Evolutionary conservation across 2,888 invertebrate species (phyloP).

Genomic region (Lasius fuliginosus): DNA sequence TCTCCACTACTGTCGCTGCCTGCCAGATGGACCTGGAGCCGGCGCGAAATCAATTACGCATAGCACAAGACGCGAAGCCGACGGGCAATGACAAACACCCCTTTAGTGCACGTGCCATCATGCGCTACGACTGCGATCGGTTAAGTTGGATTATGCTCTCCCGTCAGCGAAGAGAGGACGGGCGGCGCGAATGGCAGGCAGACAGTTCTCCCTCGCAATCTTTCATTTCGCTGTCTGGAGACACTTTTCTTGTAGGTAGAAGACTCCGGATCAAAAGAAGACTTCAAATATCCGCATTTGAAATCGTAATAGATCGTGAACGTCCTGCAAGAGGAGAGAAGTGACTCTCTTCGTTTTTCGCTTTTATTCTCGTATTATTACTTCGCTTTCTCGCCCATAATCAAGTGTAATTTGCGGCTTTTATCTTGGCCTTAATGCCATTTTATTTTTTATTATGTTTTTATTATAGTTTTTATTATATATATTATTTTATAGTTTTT

Average conservation of each 20-base stretch:
- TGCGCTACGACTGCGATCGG: constrained; percentile 68
- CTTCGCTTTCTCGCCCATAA: neutral
- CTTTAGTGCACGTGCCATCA: constrained; percentile 70
- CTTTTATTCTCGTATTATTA: constrained; percentile 22
- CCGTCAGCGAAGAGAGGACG: constrained; percentile 45
- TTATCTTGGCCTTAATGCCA: neutral
- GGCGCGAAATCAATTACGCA: constrained; percentile 73
- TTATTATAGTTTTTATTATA: no score
- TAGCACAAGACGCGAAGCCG: constrained; percentile 63
- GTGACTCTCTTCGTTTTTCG: constrained; percentile 5
- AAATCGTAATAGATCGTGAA: constrained; percentile 29
- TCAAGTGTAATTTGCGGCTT: neutral
- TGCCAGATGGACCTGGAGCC: constrained; percentile 62
- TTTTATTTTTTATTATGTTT: neutral
- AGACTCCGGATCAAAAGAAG: constrained; percentile 54
- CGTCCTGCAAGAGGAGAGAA: neutral
- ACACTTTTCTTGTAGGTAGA: constrained; percentile 45
- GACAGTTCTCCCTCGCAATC: constrained; percentile 56
- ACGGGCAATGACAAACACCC: constrained; percentile 74
- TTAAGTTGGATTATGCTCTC: constrained; percentile 70
- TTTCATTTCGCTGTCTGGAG: constrained; percentile 59
- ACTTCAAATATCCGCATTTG: constrained; percentile 50
- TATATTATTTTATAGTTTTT: no score
- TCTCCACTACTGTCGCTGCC: constrained; percentile 42
- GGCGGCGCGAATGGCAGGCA: constrained; percentile 33